Conservation (phyloP, 2,113 vertebrate species). For the Balaeniceps rex region DNA sequence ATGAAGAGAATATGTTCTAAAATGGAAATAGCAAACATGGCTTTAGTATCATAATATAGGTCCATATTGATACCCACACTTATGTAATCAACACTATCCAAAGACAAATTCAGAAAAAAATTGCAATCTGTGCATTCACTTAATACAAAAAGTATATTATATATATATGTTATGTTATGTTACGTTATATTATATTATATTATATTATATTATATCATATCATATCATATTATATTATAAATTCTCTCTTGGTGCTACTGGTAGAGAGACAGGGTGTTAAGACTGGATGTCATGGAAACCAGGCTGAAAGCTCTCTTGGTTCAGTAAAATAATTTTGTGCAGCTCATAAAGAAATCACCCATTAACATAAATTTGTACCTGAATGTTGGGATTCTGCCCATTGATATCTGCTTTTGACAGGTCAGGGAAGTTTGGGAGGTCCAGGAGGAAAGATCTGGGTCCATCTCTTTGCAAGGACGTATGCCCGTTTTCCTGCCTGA, state of each 20-base stretch:
- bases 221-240: too few relatives aligned
- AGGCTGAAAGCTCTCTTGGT: background rate
- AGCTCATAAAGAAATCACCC: background rate
- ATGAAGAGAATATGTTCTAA: background rate
- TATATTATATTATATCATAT: too few relatives aligned
- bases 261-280: background rate
- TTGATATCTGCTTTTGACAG: slow-evolving; percentile 96
- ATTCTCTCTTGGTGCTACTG: background rate
- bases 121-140: background rate
- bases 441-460: slow-evolving; percentile 87
- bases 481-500: slow-evolving; percentile 70
- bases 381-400: slow-evolving; percentile 96
- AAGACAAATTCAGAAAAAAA: background rate
- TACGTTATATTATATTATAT: too few relatives aligned
- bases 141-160: background rate
- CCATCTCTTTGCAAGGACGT: slow-evolving; percentile 85
- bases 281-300: background rate
- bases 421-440: slow-evolving; percentile 95
- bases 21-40: background rate
- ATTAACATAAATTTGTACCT: slow-evolving; percentile 75
- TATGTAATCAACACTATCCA: background rate
- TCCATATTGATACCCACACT: background rate
- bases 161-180: background rate
- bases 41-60: background rate
- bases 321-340: background rate